Evolutionary conservation across 1,140 invertebrate genomes (phyloP).

Genomic region (Lepidurus apus): DNA sequence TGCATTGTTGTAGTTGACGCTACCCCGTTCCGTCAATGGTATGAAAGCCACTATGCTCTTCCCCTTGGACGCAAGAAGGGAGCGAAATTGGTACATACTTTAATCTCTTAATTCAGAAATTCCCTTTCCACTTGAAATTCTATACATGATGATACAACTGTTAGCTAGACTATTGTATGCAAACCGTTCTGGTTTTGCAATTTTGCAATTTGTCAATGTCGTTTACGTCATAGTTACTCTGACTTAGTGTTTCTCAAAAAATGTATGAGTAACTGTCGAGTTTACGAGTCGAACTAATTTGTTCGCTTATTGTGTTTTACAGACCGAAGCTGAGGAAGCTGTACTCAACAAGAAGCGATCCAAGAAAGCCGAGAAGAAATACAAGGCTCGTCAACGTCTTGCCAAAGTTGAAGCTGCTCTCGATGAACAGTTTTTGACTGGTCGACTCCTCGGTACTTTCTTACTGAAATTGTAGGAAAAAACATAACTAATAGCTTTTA

Average conservation of each 20-base stretch:
- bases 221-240: conserved; percentile 41
- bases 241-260: conserved; percentile 31
- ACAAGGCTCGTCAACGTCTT: conserved; percentile 81
- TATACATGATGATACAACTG: conserved; percentile 34
- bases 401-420: conserved; percentile 88
- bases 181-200: conserved; percentile 32
- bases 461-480: not conserved
- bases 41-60: conserved; percentile 90
- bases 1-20: conserved; percentile 96
- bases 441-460: conserved; percentile 77
- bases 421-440: conserved; percentile 95
- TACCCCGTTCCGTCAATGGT: conserved; percentile 98
- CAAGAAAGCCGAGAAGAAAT: conserved; percentile 89
- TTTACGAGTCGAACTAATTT: conserved; percentile 25
- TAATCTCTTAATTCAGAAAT: not conserved
- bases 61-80: conserved; percentile 95
- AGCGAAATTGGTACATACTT: conserved; percentile 74
- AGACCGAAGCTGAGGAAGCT: conserved; percentile 92
- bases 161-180: conserved; percentile 30
- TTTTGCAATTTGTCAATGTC: conserved; percentile 27
- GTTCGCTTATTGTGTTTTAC: conserved; percentile 42
- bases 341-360: conserved; percentile 89
- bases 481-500: conserved; percentile 37
- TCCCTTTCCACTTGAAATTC: not conserved
- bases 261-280: not conserved